Evolutionary conservation across 1,140 invertebrate species (phyloP).

Genomic region (Drosophila dunni): DNA sequence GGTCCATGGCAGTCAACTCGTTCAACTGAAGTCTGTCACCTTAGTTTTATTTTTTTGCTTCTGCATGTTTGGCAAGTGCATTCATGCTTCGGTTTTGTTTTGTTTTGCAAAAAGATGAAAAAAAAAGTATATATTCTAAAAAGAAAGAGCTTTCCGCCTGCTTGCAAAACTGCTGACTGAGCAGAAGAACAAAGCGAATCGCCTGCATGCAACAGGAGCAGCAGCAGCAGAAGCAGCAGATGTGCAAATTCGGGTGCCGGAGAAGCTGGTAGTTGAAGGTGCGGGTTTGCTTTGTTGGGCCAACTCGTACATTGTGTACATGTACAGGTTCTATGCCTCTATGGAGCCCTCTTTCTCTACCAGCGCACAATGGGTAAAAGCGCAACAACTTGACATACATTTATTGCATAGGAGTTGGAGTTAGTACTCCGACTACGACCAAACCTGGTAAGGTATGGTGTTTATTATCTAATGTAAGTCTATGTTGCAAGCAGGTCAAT

Average conservation of each 20-base stretch:
- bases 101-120: neutral
- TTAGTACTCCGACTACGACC: too few species aligned
- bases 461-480: too few species aligned
- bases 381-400: too few species aligned
- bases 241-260: constrained; percentile 28
- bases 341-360: constrained; percentile 19
- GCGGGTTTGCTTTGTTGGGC: neutral
- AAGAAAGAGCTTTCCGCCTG: constrained; percentile 45
- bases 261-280: constrained; percentile 9
- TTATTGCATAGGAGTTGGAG: too few species aligned
- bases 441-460: too few species aligned
- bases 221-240: constrained; percentile 13
- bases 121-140: constrained; percentile 13
- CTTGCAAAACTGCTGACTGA: constrained; percentile 72
- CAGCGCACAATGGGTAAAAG: neutral
- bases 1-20: too few species aligned
- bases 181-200: constrained; percentile 77
- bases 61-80: constrained; percentile 38
- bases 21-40: too few species aligned
- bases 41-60: neutral
- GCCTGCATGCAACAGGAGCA: constrained; percentile 50
- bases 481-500: too few species aligned
- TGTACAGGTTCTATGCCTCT: constrained; percentile 33
- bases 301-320: constrained; percentile 30
- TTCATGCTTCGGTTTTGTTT: constrained; percentile 36